Evolutionary conservation across 2,888 invertebrate species (phyloP), one percentile per base, ranked within the genome.

Genomic region (Linnaemya vulpina): DNA sequence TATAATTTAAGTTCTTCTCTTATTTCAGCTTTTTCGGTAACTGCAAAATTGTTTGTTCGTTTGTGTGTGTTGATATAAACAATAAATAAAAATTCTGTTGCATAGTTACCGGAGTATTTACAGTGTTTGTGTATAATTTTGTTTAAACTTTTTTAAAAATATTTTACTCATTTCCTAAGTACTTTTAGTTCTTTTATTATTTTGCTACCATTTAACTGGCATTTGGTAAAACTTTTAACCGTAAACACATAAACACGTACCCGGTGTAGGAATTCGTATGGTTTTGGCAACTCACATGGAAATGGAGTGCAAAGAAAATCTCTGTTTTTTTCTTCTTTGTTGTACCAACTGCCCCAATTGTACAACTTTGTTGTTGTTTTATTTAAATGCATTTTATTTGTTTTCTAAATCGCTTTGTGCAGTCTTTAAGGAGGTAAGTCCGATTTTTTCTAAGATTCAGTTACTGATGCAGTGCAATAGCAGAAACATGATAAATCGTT

Each of bases 41-140:
- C 13, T 17, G 13, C 11, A 53, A 40, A 40, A 8, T 35, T 43
- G 25, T 74, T 74, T 75, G n/a, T n/a, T 75, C 62, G 25, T 74
- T 43, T 15, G 25, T 55, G 46, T 74, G 49, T 77, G 25, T 55
- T 73, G 63, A 49, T 65, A 58, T 63, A 68, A 58, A 63, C 68
- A 81, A 81, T 77, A 84, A 77, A 81, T 74, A 74, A 13, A 81
- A 77, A 81, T 55, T 70, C 5, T 70, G 81, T 78, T 81, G 74
- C 77, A 58, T 81, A 81, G 73, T 81, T 81, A 81, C 76, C 51
- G 62, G 63, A 25, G 58, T 46, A 71, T 40, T 63, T 58, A 22
- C 25, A 49, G 13, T 60, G 20, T 49, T 68, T 71, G n/a, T 46
- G 13, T 30, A 5, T 30, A 30, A 30, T 30, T 2, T 0, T 55